These are phyloP conservation scores for Agelas oroides DNA, from an alignment of 37 sponge, comb jelly and placozoan species.

Conservation along the genomic window DNA sequence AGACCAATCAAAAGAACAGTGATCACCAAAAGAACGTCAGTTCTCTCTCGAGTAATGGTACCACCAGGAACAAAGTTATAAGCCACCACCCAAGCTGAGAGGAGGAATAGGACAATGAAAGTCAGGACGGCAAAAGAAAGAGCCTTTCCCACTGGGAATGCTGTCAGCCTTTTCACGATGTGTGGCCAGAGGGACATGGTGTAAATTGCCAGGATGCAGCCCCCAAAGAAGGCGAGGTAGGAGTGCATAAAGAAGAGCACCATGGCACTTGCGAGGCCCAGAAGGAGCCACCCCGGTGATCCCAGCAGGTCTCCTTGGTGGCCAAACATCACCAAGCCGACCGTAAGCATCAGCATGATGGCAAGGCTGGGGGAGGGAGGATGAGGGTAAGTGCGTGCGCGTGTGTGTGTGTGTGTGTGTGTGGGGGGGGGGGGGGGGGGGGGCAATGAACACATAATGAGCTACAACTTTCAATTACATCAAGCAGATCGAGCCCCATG, in stretches of 20 bases:
- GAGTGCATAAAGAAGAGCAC: conserved; percentile 34
- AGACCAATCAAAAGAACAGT: conserved; percentile 14
- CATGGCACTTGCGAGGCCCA: conserved; percentile 41
- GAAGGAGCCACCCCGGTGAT: conserved; percentile 27
- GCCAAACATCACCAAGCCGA: conserved; percentile 27
- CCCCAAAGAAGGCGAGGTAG: conserved; percentile 53
- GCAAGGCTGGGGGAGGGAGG: neutral
- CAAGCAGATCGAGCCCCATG: too few relatives aligned
- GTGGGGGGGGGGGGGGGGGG: neutral
- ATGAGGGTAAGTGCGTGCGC: neutral
- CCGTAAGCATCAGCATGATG: conserved; percentile 6
- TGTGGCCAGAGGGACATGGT: conserved; percentile 62
- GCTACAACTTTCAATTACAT: too few relatives aligned
- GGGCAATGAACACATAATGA: too few relatives aligned
- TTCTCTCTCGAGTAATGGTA: conserved; percentile 37
- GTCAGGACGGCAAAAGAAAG: conserved; percentile 28
- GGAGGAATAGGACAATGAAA: neutral
- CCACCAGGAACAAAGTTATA: conserved; percentile 82
- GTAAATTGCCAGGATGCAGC: conserved; percentile 57
- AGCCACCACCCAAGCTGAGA: conserved; percentile 64
- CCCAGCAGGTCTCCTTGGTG: conserved; percentile 31
- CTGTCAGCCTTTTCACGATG: conserved; percentile 25
- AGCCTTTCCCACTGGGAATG: conserved; percentile 32
- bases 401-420: neutral
- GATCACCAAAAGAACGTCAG: conserved; percentile 21